Base-by-base conservation (phyloP, 2,888 invertebrate species). In the Diadromus collaris region DNA sequence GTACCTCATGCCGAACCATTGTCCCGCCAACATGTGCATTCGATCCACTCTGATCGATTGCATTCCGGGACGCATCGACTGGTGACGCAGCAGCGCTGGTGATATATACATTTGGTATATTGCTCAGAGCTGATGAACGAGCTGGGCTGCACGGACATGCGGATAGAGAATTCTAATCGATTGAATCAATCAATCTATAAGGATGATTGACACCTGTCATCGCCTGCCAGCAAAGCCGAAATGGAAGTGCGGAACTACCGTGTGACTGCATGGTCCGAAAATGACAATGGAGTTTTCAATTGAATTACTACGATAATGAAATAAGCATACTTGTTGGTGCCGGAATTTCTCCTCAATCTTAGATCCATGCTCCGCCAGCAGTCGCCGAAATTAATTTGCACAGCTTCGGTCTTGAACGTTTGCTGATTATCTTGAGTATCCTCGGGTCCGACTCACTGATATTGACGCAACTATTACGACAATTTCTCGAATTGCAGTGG, bases 161-260 rank as follows among this genome's bases (percentile, higher is more conserved):
- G 19, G 46, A 73, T 64, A 41, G 64, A 73, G 58, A 65, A 74
- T 68, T 41, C 41, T 32, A 74, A 74, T 68, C 16, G 27, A 67
- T 51, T 68, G 61, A 61, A 68, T 48, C 60, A 44, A 54, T 61
- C 61, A 44, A 74, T 74, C 27, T 4, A 68, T 68, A 56, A 68
- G 54, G 27, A 54, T 56, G 67, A 68, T 68, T 68, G 54, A 68
- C 67, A 68, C 24, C 54, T 54, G 10, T 38, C n/a, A 27, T 54
- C 41, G 56, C 19, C 29, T 41, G 41, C 2, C 24, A 19, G 24
- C 41, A 24, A 54, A 41, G 54, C 67, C 54, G 24, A 7, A 24
- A 51, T 51, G 24, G 24, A 51, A 51, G 51, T 24, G n/a, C 24
- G 19, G n/a, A 41, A 46, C 29, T 16, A 21, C 46, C 61, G 27